Base-by-base conservation (phyloP, 2,113 vertebrate genomes). In the Peromyscus californicus region DNA sequence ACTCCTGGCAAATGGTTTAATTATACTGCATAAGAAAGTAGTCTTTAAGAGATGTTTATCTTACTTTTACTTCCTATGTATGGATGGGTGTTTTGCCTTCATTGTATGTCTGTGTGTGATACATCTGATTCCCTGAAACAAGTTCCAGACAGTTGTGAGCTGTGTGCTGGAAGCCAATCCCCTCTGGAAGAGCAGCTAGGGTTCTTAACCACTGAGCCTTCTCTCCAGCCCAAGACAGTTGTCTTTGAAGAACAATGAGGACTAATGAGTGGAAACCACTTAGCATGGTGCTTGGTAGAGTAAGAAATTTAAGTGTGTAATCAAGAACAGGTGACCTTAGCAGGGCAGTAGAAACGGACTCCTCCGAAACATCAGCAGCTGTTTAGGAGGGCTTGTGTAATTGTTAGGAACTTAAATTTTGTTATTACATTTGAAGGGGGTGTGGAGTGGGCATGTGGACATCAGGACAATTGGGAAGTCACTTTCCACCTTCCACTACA, bases 161-260 rank as follows among this genome's bases (percentile, higher is more conserved):
- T 29, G 39, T 31, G 59, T 42, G 15, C 82, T 6, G 11, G n/a
- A 45, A 63, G n/a, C 26, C 26, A 31, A 31, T 19, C 16, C 19
- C 59, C 59, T 31, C 59, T 45, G 2, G 59, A 85, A 85, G 82
- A 5, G 15, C 59, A 63, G 57, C 80, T 16, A 5, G 82, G 26
- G n/a, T 16, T 63, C 39, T 65, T 31, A 63, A 42, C n/a, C 26
- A 19, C 59, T 31, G n/a, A 63, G 24, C 59, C 22, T 19, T 26
- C n/a, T 63, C 54, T 84, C 57, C 24, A 84, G 82, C 24, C n/a
- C 13, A 0, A 42, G 13, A 26, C 24, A 63, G n/a, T 42, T 63
- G 15, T 95, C 24, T 16, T 16, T 92, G 26, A 92, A 48, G 33
- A 95, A 10, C 87, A 95, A 36, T 76, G 69, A 94, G 39, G 51